Evolutionary conservation across 2,113 vertebrate species (phyloP).

Genomic region (Melanotaenia duboulayi): DNA sequence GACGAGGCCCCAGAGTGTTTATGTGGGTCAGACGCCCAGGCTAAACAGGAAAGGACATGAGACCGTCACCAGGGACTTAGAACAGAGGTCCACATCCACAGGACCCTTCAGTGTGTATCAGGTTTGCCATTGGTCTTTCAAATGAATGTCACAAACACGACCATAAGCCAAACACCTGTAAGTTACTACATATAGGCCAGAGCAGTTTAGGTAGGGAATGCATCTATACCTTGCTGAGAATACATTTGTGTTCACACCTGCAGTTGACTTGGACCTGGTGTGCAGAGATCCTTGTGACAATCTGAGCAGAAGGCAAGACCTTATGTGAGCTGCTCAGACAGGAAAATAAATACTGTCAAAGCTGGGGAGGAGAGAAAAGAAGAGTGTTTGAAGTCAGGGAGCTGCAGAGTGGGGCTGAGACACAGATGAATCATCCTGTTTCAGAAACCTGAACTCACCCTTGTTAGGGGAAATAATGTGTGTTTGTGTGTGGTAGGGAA

Average conservation of each 20-base stretch:
- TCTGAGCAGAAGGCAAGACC: slow-evolving; percentile 36
- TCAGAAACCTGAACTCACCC: slow-evolving; percentile 75
- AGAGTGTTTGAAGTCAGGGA: slow-evolving; percentile 71
- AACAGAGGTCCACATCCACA: slow-evolving; percentile 44
- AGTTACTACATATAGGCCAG: slow-evolving; percentile 25
- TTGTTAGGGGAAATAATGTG: slow-evolving; percentile 73
- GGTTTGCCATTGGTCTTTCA: slow-evolving; percentile 33
- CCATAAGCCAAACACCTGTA: slow-evolving; percentile 41
- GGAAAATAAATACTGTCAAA: slow-evolving; percentile 78
- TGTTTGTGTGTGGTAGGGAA: slow-evolving; percentile 79
- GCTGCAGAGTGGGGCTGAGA: slow-evolving; percentile 56
- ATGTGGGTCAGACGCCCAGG: slow-evolving; percentile 92
- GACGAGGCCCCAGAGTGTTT: slow-evolving; percentile 87
- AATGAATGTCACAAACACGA: slow-evolving; percentile 45
- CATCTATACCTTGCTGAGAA: slow-evolving; percentile 1
- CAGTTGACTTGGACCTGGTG: slow-evolving; percentile 10
- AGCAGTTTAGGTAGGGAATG: slow-evolving; percentile 37
- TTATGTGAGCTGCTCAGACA: slow-evolving; percentile 66
- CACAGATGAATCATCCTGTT: slow-evolving; percentile 78
- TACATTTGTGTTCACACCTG: slow-evolving; percentile 37
- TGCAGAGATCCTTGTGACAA: slow-evolving; percentile 12
- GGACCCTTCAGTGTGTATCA: slow-evolving; percentile 28
- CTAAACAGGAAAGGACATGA: slow-evolving; percentile 96
- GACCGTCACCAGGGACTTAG: slow-evolving; percentile 83
- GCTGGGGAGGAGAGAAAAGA: slow-evolving; percentile 48